Evolutionary conservation across 2,888 invertebrate species (phyloP).

Genomic region (Halictus ligatus): DNA sequence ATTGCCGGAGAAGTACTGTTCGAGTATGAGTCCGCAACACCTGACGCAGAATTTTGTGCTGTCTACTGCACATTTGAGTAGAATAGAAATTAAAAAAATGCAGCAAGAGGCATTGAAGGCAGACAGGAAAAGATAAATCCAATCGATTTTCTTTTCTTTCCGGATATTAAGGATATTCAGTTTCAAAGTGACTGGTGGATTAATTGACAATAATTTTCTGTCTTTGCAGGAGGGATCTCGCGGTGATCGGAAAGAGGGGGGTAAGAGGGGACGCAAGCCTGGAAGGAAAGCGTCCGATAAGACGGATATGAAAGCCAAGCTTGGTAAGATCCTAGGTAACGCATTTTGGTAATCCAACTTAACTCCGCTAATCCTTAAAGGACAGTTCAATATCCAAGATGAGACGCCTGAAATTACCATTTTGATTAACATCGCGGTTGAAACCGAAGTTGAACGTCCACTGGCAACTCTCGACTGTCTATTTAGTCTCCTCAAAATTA

Average conservation of each 20-base stretch:
- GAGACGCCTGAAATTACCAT: slow-evolving; percentile 3
- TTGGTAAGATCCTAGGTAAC: slow-evolving; percentile 87
- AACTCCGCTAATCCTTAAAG: background rate
- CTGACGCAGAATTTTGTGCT: background rate
- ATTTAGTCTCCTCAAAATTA: background rate
- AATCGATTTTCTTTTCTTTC: background rate
- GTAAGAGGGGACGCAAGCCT: slow-evolving; percentile 95
- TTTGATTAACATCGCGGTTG: background rate
- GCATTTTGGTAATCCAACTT: background rate
- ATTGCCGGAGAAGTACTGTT: background rate
- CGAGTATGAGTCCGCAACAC: background rate
- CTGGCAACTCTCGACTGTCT: background rate
- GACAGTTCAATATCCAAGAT: background rate
- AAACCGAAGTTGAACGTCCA: background rate
- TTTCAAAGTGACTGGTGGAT: background rate
- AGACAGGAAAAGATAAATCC: background rate
- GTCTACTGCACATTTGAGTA: background rate
- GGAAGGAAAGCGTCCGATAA: slow-evolving; percentile 95
- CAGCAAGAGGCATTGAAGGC: background rate
- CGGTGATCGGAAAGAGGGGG: slow-evolving; percentile 91
- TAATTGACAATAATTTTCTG: slow-evolving; percentile 18
- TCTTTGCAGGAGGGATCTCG: slow-evolving; percentile 85
- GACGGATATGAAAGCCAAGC: slow-evolving; percentile 97
- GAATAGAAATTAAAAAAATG: background rate
- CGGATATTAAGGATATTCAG: background rate